Base-by-base conservation (phyloP, 2,797 vertebrate genomes). In the Ciconia nigra region DNA sequence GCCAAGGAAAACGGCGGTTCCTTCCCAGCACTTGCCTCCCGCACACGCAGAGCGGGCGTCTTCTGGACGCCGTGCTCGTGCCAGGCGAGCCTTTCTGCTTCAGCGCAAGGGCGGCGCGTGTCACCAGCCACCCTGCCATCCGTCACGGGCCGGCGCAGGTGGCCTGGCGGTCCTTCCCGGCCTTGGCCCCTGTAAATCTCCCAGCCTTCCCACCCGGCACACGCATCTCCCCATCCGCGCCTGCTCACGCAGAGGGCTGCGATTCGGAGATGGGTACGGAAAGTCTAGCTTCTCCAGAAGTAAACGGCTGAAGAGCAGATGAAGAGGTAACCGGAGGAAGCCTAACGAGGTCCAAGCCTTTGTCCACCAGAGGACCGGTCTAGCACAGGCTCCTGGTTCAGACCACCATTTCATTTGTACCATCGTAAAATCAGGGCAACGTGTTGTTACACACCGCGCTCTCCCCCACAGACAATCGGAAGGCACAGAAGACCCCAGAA, bases 391-490 rank as follows among this genome's bases (percentile, higher is more conserved):
- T 33, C 9, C 49, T 70, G 41, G 25, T 26, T 62, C 71, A 15
- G 15, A 33, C 29, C 19, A 2, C 33, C 37, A 1, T 14, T 57
- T 54, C 29, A 8, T 5, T 6, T 2, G 22, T 9, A 24, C 52
- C 61, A 28, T 2, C 16, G 6, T 3, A 20, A 24, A 33, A 15
- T 10, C 11, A 19, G 37, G 22, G 31, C 8, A 31, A 15, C 3
- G 0, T 1, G 33, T 3, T 31, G 39, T 21, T 13, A 44, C 17
- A 1, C 33, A 1, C 55, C 1, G 8, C 1, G 26, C 41, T 46
- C 67, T 21, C 49, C 58, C 58, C 69, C 33, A 20, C 20, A 24
- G 16, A 15, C 25, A 28, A 24, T 5, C 16, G 5, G 15, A 28
- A 25, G 58, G 42, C 58, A 25, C 16, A 11, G 44, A 42, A 18